A percentile compares a stretch with the other conserved stretches of the same genome.
These are phyloP conservation scores for Rhimphoctona megacephalus DNA, from an alignment of 2,888 invertebrate species.

Conservation along the genomic window DNA sequence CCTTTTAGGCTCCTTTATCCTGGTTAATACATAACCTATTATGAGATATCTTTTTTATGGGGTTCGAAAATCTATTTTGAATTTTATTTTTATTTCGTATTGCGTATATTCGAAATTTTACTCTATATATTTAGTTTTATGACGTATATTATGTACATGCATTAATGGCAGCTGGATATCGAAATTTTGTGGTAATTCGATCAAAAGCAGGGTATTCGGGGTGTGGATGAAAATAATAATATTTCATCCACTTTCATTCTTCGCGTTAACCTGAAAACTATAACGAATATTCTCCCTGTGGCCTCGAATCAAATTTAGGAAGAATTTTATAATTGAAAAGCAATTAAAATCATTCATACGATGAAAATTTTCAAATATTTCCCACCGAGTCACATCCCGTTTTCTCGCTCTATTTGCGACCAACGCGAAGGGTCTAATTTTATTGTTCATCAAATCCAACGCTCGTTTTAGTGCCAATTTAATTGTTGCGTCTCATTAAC, in stretches of 20 bases:
- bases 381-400: background rate
- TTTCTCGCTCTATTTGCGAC: slow-evolving; percentile 4
- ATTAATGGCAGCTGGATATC: background rate
- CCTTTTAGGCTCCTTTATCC: slow-evolving; percentile 5
- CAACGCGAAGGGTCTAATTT: slow-evolving; percentile 8
- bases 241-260: background rate
- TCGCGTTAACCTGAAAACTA: background rate
- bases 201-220: background rate
- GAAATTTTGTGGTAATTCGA: background rate
- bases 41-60: background rate
- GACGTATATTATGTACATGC: too few species aligned
- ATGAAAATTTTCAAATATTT: background rate
- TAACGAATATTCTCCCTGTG: background rate
- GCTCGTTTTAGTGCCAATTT: slow-evolving; percentile 38
- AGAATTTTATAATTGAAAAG: background rate
- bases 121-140: background rate
- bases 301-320: background rate
- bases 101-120: background rate
- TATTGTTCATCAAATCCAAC: slow-evolving; percentile 53
- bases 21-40: background rate
- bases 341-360: background rate
- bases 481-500: slow-evolving; percentile 55
- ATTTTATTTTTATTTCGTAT: background rate
- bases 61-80: background rate
- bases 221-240: background rate